Base-by-base conservation (phyloP, 2,888 invertebrate species). In the Caenorhabditis sp. region DNA sequence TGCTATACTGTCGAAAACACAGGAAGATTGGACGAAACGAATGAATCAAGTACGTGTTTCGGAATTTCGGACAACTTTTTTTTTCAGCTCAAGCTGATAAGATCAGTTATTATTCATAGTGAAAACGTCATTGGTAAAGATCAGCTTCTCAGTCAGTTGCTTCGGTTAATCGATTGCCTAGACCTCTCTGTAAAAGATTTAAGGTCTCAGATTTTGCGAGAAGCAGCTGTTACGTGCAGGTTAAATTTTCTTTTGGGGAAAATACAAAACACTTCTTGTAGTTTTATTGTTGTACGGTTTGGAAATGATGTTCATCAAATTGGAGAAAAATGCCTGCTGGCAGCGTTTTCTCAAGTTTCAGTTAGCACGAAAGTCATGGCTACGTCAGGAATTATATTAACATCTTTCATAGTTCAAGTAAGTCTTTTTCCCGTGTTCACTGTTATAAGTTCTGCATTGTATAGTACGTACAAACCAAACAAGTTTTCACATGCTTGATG, bases 321-420 rank as follows among this genome's bases (percentile, higher is more conserved):
- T 20, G 82, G 62, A 4, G 77, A 77, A 18, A 32, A 55, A 13
- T 64, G 72, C 20, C 55, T 82, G 3, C 68, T 68, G 1, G 47
- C 71, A 1, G 77, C 82, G 13, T 64, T 82, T 18, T 26, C 71
- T 2, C 82, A 77, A 50, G 32, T 76, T 2, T 35, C 81, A 1
- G 76, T 77, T 1, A 72, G 71, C 37, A 82, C 82, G 15, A 82
- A 82, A 47, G 56, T 82, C 1, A 82, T 82, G 82, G 77, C 82
- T 5, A 82, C 82, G 5, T 77, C 61, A 24, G 82, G 67, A 24
- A 44, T 61, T 9, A 72, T 64, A 15, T 22, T 82, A 35, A 44
- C 77, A 11, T 6, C 35, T 8, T 77, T 77, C n/a, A 68, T 82
- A 8, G 71, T 69, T 24, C 67, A 67, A 37, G 78, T 79, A 18